Base-by-base conservation (phyloP, 2,113 vertebrate genomes). In the Riparia riparia region DNA sequence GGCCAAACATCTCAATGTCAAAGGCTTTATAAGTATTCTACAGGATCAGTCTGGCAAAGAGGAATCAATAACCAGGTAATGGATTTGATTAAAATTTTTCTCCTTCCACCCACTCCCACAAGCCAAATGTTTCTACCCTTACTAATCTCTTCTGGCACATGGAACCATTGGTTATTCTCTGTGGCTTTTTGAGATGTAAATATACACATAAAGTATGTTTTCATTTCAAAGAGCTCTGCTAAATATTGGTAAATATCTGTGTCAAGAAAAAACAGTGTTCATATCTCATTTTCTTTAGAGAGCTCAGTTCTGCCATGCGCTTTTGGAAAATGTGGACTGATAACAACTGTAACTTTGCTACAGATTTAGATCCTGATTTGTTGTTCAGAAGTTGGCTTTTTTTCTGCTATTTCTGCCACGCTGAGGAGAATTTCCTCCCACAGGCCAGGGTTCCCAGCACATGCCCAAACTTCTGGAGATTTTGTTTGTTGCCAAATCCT, bases 31-130 rank as follows among this genome's bases (percentile, higher is more conserved):
- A 98, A 96, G 96, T 96, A 97, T 98, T 98, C 97, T 96, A 81
- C 95, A 97, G 94, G 93, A 96, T 97, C 96, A 95, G 95, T 64
- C 96, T 96, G 94, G 96, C 94, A 98, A 97, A 96, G 82, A 94
- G 64, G 97, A 98, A 98, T 98, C 97, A 97, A 98, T 98, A 98
- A 91, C 69, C 86, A 97, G 95, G 96, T 98, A 98, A 96, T 97
- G 71, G 90, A 97, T 97, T 98, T 97, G 96, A 98, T 98, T 98
- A 98, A 97, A 98, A 95, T 89, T 95, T 92, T 88, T 74, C 54
- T 83, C 56, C 7, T 91, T 74, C 72, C 63, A 86, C 71, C 78
- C 68, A 82, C 61, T 72, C 88, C 58, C 51, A 85, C 61, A 88
- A 96, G 86, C 95, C 95, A 96, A 96, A 96, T 95, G 93, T 96